Percentiles rank a stretch among this genome's conserved stretches.
Evolutionary conservation across 2,113 vertebrate genomes (phyloP).

Genomic region (Nothocercus nigrocapillus): DNA sequence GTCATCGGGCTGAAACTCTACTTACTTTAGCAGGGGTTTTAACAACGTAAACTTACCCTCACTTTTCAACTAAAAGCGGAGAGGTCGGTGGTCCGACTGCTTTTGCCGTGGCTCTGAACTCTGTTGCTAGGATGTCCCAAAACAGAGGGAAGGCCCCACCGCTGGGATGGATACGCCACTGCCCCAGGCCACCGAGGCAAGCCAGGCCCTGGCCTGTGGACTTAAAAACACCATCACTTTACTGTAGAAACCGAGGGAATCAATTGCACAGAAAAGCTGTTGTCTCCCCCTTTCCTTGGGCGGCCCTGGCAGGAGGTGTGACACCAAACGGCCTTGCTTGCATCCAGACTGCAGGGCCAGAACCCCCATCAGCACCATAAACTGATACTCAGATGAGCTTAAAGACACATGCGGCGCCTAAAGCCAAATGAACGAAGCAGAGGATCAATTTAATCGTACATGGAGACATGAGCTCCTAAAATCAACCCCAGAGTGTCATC

Average conservation of each 20-base stretch:
- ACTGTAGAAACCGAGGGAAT: background rate
- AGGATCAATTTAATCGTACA: rapidly evolving
- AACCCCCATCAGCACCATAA: rapidly evolving
- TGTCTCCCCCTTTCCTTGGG: background rate
- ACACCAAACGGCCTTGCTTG: background rate
- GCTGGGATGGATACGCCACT: rapidly evolving
- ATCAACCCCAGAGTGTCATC: background rate
- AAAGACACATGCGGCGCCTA: background rate
- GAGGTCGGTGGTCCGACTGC: rapidly evolving
- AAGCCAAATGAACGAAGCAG: background rate
- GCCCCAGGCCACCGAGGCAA: rapidly evolving
- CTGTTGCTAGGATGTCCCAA: rapidly evolving
- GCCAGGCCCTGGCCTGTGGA: rapidly evolving
- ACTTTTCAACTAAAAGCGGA: rapidly evolving
- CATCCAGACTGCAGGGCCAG: background rate
- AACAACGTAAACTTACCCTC: background rate
- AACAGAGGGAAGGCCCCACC: rapidly evolving
- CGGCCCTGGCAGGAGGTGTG: background rate
- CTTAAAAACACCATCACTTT: rapidly evolving
- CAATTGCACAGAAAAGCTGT: rapidly evolving
- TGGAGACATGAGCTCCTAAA: background rate
- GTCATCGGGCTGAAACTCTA: rapidly evolving
- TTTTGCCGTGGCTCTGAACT: rapidly evolving
- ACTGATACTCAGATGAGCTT: background rate
- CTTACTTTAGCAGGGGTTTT: rapidly evolving